Evolutionary conservation across 2,113 vertebrate genomes (phyloP), one percentile per base, ranked within the genome.

Genomic region (Pachyramphus minor): DNA sequence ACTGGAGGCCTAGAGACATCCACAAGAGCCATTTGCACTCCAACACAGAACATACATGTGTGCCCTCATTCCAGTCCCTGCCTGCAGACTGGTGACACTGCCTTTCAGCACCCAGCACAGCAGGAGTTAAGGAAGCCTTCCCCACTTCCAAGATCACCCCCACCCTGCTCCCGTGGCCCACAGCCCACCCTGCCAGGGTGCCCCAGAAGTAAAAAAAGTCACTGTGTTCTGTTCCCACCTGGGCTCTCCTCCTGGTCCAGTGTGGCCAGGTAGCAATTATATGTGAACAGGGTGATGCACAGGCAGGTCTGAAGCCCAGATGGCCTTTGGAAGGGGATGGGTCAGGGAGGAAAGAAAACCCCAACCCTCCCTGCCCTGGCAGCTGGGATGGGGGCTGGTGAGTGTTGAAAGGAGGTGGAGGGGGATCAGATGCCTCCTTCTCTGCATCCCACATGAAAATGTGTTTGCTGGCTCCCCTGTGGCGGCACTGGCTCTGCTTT

Each of bases 111-210:
- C 64, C 60, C 0, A 0, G 69, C 53, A 68, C 24, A 66, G 45
- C 31, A 27, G 49, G 49, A 82, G 15, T 64, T 77, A 69, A 79
- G 33, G 30, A 64, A 52, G 31, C 1, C 16, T 27, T 21, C 27
- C 2, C 22, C 7, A 25, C 0, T 4, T 21, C 13, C 1, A 1
- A 44, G n/a, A 21, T 55, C 12, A n/a, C 31, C 18, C 24, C 7
- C 53, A 73, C 10, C 4, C 30, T 53, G 25, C 15, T 53, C 45
- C 42, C 44, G 44, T 7, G 18, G 47, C 27, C 79, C 27, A 11
- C 31, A 33, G 31, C 25, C 68, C 63, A 53, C 25, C 19, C 31
- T 90, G 69, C 41, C 79, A 68, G 9, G 19, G 27, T 80, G 72
- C 27, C n/a, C n/a, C 0, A 1, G 28, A 30, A 63, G 31, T 52